A percentile compares a stretch with the other conserved stretches of the same genome.
These are phyloP conservation scores for Rhabdornis inornatus DNA, from an alignment of 2,113 vertebrate genomes.

Conservation along the genomic window DNA sequence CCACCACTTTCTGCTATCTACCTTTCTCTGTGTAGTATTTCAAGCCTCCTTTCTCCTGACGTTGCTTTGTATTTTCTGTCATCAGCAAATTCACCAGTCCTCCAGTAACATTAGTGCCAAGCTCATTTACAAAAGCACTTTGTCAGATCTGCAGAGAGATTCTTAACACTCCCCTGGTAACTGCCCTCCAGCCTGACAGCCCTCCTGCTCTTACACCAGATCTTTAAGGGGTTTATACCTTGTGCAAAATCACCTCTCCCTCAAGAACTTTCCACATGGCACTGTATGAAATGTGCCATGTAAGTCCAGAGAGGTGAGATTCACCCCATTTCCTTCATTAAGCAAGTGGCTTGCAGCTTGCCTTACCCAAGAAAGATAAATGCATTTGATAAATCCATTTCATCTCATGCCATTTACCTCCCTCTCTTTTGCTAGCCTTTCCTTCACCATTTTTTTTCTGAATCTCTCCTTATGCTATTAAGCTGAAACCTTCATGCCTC, in stretches of 20 bases:
- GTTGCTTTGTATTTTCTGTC: conserved; percentile 14
- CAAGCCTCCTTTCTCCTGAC: background rate
- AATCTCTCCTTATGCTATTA: background rate
- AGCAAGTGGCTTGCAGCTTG: conserved; percentile 22
- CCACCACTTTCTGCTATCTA: background rate
- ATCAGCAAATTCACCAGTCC: conserved; percentile 20
- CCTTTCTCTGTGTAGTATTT: background rate
- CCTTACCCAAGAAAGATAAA: conserved; percentile 21
- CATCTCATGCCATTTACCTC: conserved; percentile 16
- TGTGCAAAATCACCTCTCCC: background rate
- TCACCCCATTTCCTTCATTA: background rate
- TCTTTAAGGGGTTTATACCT: background rate
- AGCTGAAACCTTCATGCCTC: conserved; percentile 17
- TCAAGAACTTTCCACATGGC: background rate
- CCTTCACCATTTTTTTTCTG: background rate
- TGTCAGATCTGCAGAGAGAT: background rate
- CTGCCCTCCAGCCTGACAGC: background rate
- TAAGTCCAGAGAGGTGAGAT: background rate
- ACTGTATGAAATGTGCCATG: background rate
- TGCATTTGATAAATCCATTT: conserved; percentile 37
- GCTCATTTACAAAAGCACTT: conserved; percentile 5
- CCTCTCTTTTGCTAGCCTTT: background rate
- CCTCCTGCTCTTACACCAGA: background rate
- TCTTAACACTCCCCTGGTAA: background rate
- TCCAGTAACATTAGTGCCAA: background rate